Percentiles rank a stretch among this genome's conserved stretches.
Conservation (phyloP, 2,113 vertebrate genomes). For the Carassius carassius region DNA sequence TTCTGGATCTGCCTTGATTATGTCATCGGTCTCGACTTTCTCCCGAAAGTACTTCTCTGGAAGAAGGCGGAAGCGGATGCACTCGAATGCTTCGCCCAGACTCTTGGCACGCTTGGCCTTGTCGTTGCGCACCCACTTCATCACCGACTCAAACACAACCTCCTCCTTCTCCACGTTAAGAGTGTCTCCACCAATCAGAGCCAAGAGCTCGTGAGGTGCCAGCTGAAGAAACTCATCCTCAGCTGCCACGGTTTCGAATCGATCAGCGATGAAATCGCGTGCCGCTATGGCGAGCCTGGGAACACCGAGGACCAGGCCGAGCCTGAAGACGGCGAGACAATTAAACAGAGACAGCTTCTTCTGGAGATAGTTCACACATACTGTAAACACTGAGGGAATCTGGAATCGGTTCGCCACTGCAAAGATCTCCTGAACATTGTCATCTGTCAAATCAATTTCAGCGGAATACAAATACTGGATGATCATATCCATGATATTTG, state of each 20-base stretch:
- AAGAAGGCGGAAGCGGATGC: constrained; percentile 93
- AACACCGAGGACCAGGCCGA: constrained; percentile 93
- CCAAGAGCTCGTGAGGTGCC: constrained; percentile 89
- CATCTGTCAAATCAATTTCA: constrained; percentile 92
- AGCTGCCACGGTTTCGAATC: constrained; percentile 85
- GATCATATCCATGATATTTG: constrained; percentile 86
- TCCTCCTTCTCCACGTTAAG: constrained; percentile 95
- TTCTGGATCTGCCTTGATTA: constrained; percentile 89
- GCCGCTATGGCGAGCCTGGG: constrained; percentile 89
- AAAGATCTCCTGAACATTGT: constrained; percentile 96
- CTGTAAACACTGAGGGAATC: constrained; percentile 96
- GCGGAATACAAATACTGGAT: constrained; percentile 95
- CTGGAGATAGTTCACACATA: constrained; percentile 96
- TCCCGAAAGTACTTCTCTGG: constrained; percentile 94
- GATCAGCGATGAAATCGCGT: constrained; percentile 91
- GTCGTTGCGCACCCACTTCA: constrained; percentile 91
- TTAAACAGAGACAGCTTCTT: constrained; percentile 88
- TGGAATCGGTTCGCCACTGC: constrained; percentile 95
- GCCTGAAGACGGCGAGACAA: constrained; percentile 92
- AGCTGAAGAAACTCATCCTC: constrained; percentile 95
- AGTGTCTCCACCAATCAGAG: constrained; percentile 87
- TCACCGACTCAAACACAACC: constrained; percentile 90
- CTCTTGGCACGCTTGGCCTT: constrained; percentile 85
- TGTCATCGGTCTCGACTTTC: constrained; percentile 88
- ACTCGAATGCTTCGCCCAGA: constrained; percentile 90